phyloP scores from a whole-genome alignment of 2,797 vertebrate genomes.

The Phylloscopus collybita region DNA sequence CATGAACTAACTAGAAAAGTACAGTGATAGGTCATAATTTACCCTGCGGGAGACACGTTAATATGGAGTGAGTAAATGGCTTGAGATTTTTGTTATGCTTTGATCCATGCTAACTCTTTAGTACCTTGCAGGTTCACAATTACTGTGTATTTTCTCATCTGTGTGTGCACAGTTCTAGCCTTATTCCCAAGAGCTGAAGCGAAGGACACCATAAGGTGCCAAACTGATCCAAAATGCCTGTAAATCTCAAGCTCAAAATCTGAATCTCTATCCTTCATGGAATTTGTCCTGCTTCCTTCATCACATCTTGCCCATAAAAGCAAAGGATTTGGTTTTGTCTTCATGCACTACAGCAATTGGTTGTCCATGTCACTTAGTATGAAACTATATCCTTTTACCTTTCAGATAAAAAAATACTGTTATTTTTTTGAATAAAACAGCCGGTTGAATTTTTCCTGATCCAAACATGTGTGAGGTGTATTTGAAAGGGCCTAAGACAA shows the following conservation, averaged over 20 bases:
- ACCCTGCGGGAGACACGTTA: not conserved
- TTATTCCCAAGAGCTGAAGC: not conserved
- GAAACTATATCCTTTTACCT: not conserved
- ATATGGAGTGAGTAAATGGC: not conserved
- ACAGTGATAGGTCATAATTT: not conserved
- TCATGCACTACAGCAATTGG: not conserved
- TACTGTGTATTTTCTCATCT: not conserved
- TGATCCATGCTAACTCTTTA: not conserved
- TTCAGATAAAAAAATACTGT: not conserved
- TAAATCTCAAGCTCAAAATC: not conserved
- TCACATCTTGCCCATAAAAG: not conserved
- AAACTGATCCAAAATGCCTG: not conserved
- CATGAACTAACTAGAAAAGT: not conserved
- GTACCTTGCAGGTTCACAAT: not conserved
- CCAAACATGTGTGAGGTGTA: not conserved
- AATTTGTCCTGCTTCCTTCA: not conserved
- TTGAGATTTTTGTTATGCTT: constrained; percentile 15
- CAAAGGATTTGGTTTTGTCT: not conserved
- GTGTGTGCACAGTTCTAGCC: not conserved
- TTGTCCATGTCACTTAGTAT: not conserved
- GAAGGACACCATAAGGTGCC: not conserved
- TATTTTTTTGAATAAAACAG: not conserved
- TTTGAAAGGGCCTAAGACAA: not conserved
- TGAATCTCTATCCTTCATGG: not conserved
- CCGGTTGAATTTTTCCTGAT: not conserved